Base-by-base conservation (phyloP, 2,888 invertebrate species). In the Ochlodes sylvanus region DNA sequence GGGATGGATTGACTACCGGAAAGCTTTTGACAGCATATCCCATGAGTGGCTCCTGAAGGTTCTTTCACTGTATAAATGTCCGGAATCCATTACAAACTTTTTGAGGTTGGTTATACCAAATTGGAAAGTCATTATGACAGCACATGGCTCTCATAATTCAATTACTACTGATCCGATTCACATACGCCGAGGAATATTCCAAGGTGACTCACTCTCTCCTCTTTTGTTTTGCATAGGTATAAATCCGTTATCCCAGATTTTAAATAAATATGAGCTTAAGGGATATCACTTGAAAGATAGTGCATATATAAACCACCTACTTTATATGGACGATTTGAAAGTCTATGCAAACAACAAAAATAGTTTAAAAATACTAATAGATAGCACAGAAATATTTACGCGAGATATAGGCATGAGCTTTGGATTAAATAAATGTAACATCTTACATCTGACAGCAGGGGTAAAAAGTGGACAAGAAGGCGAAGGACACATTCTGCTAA, bases 1-100 rank as follows among this genome's bases (percentile, higher is more conserved):
- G 70, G 63, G 38, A 14, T 70, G 70, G 70, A 52, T 63, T 21
- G 63, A 68, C 52, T 70, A 70, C 38, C 57, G 32, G 7, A 70
- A 70, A 21, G 65, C 68, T 10, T 70, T 70, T 57, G 70, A 68
- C 38, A 66, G 70, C 38, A 17, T 67, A 17, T 61, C 67, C 2
- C 60, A 61, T 44, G 67, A 67, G 2, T 67, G 67, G 67, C 17
- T 67, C 7, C 27, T 67, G 0, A 67, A 42, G 41, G 47, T 67
- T 0, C 55, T 67, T 14, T 21, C 38, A 15, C 10, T 66, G 12
- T 66, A 66, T 27, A 66, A 60, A 60, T 66, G 66, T 32, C 66
- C 66, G 2, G n/a, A 42, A 42, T n/a, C 42, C 3, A 42, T 42
- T 7, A 42, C n/a, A n/a, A n/a, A 42, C 14, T 42, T 42, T 42